Evolutionary conservation across 2,113 vertebrate species (phyloP).

Genomic region (Clupea harengus): DNA sequence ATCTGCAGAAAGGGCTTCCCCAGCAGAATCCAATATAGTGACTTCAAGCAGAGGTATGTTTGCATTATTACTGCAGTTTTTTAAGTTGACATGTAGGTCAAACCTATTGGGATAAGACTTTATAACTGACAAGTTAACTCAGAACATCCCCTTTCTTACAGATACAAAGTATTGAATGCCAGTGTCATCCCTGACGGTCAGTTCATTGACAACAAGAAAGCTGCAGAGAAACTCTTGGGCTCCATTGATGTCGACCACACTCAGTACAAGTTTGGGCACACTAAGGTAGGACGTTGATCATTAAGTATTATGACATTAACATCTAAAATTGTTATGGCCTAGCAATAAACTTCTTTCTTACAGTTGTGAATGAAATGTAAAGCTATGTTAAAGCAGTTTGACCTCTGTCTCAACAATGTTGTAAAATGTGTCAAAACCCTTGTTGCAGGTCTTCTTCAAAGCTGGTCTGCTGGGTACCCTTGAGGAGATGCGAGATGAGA

Average conservation of each 20-base stretch:
- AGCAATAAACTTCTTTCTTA: background rate
- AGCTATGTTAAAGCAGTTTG: too few species aligned
- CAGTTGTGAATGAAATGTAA: too few species aligned
- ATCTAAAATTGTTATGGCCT: too few species aligned
- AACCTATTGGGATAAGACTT: too few species aligned
- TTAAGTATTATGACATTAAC: too few species aligned
- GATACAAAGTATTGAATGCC: constrained; percentile 73
- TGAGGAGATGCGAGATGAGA: constrained; percentile 95
- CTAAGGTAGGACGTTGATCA: constrained; percentile 65
- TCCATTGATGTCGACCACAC: constrained; percentile 77
- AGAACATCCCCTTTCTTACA: constrained; percentile 33
- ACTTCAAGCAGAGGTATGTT: constrained; percentile 75
- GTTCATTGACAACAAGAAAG: constrained; percentile 78
- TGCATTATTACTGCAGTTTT: too few species aligned
- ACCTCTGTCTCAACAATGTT: too few species aligned
- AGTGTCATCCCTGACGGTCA: constrained; percentile 72
- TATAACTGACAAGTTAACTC: too few species aligned
- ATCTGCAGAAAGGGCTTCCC: constrained; percentile 82
- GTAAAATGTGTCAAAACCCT: background rate
- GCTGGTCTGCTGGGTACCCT: constrained; percentile 84
- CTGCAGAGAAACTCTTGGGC: constrained; percentile 74
- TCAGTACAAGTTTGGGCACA: constrained; percentile 81
- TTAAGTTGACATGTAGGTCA: too few species aligned
- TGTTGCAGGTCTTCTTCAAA: constrained; percentile 86
- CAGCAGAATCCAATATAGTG: constrained; percentile 76